Evolutionary conservation across 2,888 invertebrate genomes (phyloP), one percentile per base, ranked within the genome.

Genomic region (Aporophyla lueneburgensis): DNA sequence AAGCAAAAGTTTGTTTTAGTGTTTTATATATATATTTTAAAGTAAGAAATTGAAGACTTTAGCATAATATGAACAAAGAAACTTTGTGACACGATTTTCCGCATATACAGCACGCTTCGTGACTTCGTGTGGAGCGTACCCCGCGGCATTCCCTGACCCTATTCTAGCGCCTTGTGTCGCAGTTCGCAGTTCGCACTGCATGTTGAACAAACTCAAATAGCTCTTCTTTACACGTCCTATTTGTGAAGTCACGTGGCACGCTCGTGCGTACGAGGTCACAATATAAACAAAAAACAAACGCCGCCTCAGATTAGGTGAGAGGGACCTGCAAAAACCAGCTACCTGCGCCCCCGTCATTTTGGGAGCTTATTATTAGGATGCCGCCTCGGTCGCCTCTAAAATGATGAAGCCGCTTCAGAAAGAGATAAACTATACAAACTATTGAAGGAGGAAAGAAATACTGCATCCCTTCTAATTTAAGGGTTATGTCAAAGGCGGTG

Each of bases 321-420:
- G 91, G 89, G 91, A 88, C 89, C 91, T 86, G 93, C 95, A 95
- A 95, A 96, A 96, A 95, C 93, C 88, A 88, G 93, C 95, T 95
- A 96, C 95, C 96, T 95, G 95, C 92, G 91, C 89, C 89, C 91
- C 89, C 90, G 92, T 92, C 92, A 89, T 90, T 91, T 92, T 89
- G 88, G 91, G 87, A 89, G 92, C 90, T 90, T 90, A 91, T 91
- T 91, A 90, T 88, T 89, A 91, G 87, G 89, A 91, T 88, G 88
- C 90, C 91, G 91, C 87, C 87, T 86, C 80, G 80, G 80, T 83
- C 86, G 88, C 90, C 86, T 91, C 92, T 92, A 89, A 93, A 91
- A 92, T 91, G 87, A 92, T 89, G 88, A 89, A 86, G 88, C 89
- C 83, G 89, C 89, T 75, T 75, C 78, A 90, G 92, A 93, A 89